Percentiles rank a stretch among this genome's conserved stretches.
Conservation (phyloP, 2,888 invertebrate species). For the Rhyacophila evoluta region DNA sequence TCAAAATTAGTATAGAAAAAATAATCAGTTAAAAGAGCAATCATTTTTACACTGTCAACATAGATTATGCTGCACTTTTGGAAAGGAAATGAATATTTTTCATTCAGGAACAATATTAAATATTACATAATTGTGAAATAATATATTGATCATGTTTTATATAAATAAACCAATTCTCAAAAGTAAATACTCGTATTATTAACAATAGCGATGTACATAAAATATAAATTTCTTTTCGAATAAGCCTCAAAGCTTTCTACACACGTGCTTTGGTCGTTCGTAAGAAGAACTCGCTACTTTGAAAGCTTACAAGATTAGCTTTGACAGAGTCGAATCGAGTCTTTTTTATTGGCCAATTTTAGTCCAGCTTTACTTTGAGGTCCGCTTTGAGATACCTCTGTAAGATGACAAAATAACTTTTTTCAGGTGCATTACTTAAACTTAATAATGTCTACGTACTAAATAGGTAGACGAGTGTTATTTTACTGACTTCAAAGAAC, state of each 20-base stretch:
- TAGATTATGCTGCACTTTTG: too few species aligned
- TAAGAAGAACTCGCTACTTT: constrained; percentile 5
- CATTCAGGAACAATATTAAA: too few species aligned
- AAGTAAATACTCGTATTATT: background rate
- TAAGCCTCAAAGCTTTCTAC: background rate
- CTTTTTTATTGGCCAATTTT: constrained; percentile 43
- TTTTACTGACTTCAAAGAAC: too few species aligned
- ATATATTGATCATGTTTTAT: too few species aligned
- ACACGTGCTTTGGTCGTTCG: constrained; percentile 4
- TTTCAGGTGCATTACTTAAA: background rate
- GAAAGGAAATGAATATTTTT: too few species aligned
- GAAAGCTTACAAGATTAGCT: constrained; percentile 39
- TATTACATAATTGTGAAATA: too few species aligned
- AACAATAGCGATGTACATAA: background rate
- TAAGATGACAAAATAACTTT: background rate
- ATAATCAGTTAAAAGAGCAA: too few species aligned
- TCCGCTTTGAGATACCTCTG: background rate
- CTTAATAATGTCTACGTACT: background rate
- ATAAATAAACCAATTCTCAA: too few species aligned
- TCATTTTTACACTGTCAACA: too few species aligned
- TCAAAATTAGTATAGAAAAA: too few species aligned
- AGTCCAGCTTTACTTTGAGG: constrained; percentile 20
- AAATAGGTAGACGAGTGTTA: too few species aligned
- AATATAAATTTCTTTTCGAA: background rate
- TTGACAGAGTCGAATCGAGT: constrained; percentile 31